Percentiles rank a stretch among this genome's conserved stretches.
Evolutionary conservation across 2,888 invertebrate genomes (phyloP).

Genomic region (Plagodis dolabraria): DNA sequence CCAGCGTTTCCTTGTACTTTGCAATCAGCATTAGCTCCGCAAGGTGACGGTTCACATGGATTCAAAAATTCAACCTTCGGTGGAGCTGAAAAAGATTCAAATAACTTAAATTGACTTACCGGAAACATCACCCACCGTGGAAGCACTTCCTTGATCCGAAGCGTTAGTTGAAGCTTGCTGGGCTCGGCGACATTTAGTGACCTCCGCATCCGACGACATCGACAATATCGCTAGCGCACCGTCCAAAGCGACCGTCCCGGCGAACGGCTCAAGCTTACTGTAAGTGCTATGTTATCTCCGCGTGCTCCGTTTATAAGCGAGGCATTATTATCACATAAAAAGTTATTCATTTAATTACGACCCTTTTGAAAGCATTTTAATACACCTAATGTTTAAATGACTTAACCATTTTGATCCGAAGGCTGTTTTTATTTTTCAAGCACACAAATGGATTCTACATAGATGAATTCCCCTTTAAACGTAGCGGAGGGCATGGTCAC

Average conservation of each 20-base stretch:
- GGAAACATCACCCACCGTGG: constrained; percentile 69
- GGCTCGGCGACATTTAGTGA: constrained; percentile 79
- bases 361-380: constrained; percentile 75
- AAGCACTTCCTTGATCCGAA: constrained; percentile 82
- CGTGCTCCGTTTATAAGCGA: constrained; percentile 82
- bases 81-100: constrained; percentile 76
- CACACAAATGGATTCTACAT: constrained; percentile 63
- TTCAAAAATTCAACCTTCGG: constrained; percentile 74
- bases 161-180: constrained; percentile 84
- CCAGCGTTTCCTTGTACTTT: constrained; percentile 89
- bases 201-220: constrained; percentile 72
- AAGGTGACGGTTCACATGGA: constrained; percentile 87
- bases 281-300: constrained; percentile 85
- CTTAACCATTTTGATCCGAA: constrained; percentile 59
- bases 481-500: constrained; percentile 77
- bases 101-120: constrained; percentile 73
- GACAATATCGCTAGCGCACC: constrained; percentile 75
- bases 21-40: constrained; percentile 90
- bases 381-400: constrained; percentile 60
- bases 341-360: constrained; percentile 73
- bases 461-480: constrained; percentile 57
- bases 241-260: constrained; percentile 76
- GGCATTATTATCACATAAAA: constrained; percentile 80
- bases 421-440: constrained; percentile 70
- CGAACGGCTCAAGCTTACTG: constrained; percentile 82